phyloP scores from a whole-genome alignment of 2,888 invertebrate species.

The Marronus borbonicus region DNA sequence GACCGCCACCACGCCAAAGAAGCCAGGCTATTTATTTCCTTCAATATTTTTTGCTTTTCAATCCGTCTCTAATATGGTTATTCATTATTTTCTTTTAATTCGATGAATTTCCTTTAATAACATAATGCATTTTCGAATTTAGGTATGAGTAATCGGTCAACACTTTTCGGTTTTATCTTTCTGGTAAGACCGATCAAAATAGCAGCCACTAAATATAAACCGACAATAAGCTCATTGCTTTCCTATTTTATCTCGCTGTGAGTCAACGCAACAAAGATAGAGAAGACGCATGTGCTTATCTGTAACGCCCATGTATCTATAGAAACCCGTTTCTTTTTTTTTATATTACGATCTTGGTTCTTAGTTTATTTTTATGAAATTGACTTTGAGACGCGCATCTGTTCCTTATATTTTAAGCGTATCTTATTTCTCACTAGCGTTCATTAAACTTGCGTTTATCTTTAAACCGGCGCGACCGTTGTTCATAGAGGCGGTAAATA shows the following conservation, averaged over 20 bases:
- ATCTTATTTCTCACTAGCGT: neutral
- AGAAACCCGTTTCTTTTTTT: neutral
- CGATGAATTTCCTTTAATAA: too few species aligned
- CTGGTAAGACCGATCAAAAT: too few species aligned
- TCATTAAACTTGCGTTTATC: conserved; percentile 19
- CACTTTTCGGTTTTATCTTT: too few species aligned
- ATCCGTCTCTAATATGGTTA: too few species aligned
- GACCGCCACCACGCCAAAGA: too few species aligned
- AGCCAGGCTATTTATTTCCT: too few species aligned
- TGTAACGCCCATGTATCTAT: neutral
- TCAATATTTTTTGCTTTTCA: too few species aligned
- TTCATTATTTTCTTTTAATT: too few species aligned
- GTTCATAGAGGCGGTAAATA: conserved; percentile 1
- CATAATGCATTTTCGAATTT: too few species aligned
- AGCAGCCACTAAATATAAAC: too few species aligned
- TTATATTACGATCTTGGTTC: neutral
- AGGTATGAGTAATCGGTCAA: too few species aligned
- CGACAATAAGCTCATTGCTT: neutral
- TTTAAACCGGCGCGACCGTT: conserved; percentile 1
- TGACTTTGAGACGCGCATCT: neutral
- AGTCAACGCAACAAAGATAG: conserved; percentile 6
- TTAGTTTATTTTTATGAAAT: conserved; percentile 8
- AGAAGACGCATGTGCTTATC: neutral
- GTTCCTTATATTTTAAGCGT: conserved; percentile 10
- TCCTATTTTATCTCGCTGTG: conserved; percentile 1